Percentiles rank a stretch among this genome's conserved stretches.
Conservation (phyloP, 1,140 invertebrate species). For the Chrysomallon squamiferum region DNA sequence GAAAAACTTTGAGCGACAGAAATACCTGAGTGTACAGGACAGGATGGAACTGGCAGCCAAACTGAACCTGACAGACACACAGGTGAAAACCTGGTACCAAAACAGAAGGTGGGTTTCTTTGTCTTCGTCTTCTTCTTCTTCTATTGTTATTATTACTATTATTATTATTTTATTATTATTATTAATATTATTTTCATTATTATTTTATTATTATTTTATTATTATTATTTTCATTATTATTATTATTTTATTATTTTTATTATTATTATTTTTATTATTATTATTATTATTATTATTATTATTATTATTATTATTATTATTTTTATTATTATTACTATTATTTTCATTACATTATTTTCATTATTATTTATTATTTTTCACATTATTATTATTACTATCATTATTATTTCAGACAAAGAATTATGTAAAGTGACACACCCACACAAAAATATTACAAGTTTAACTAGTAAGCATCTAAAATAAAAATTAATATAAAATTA, state of each 20-base stretch:
- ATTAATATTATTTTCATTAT: background rate
- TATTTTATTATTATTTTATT: too few relatives aligned
- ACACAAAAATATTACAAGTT: too few relatives aligned
- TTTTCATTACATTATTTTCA: background rate
- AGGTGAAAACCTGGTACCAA: conserved; percentile 99
- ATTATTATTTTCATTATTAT: background rate
- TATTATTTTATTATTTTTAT: background rate
- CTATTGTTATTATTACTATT: background rate
- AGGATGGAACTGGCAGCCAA: conserved; percentile 97
- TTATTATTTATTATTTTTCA: background rate
- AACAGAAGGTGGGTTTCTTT: conserved; percentile 85
- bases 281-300: background rate
- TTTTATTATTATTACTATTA: background rate
- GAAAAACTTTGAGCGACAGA: conserved; percentile 97
- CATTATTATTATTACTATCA: too few relatives aligned
- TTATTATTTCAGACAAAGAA: too few relatives aligned
- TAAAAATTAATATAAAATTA: too few relatives aligned
- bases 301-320: background rate
- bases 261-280: background rate
- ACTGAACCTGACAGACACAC: conserved; percentile 93
- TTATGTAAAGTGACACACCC: too few relatives aligned
- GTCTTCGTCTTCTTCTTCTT: too few relatives aligned
- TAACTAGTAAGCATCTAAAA: too few relatives aligned
- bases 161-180: background rate
- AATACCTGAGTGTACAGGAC: conserved; percentile 98